A percentile compares a stretch with the other conserved stretches of the same genome.
Evolutionary conservation across 1,140 invertebrate species (phyloP).

Genomic region (Nomia melanderi): DNA sequence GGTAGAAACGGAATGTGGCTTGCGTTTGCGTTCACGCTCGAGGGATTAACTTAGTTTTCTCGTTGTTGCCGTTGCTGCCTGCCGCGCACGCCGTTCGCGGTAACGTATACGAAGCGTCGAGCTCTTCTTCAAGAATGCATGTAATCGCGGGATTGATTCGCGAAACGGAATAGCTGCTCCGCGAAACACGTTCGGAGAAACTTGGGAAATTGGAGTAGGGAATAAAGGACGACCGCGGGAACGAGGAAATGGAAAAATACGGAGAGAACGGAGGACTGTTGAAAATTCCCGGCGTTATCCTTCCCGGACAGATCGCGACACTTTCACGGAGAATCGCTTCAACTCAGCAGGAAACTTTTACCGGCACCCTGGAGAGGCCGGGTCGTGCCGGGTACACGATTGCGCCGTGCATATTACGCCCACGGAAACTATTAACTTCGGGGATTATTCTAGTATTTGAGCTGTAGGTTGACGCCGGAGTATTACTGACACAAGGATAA

Average conservation of each 20-base stretch:
- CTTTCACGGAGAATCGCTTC: not conserved
- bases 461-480: not conserved
- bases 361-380: not conserved
- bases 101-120: not conserved
- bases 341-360: not conserved
- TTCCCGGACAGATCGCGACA: not conserved
- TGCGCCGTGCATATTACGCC: not conserved
- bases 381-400: not conserved
- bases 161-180: not conserved
- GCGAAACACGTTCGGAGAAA: not conserved
- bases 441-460: not conserved
- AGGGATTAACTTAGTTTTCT: no score
- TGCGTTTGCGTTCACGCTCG: no score
- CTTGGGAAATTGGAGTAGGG: slow-evolving; percentile 1
- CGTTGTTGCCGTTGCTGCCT: no score
- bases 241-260: slow-evolving; percentile 1
- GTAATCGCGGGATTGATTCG: slow-evolving; percentile 3
- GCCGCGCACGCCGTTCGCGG: not conserved
- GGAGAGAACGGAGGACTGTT: not conserved
- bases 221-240: not conserved
- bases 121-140: not conserved
- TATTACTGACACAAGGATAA: no score
- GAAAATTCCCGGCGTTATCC: not conserved
- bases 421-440: not conserved
- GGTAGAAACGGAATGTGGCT: no score